These are phyloP conservation scores for Brachionus rotundiformis DNA, from an alignment of 1,140 invertebrate species.

Conservation along the genomic window DNA sequence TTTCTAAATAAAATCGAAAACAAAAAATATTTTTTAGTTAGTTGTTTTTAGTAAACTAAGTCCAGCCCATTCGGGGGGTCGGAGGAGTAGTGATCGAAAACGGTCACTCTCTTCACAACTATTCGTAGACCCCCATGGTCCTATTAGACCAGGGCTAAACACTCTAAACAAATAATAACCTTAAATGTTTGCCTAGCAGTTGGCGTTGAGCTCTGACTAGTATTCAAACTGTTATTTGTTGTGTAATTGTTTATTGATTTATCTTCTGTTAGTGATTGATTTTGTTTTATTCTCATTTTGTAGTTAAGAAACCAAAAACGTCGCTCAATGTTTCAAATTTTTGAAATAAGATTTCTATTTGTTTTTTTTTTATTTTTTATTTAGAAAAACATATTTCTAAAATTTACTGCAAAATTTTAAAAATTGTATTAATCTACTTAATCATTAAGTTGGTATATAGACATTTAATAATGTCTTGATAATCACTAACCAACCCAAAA, in stretches of 20 bases:
- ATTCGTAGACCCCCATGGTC: background rate
- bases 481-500: background rate
- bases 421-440: background rate
- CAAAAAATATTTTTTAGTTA: background rate
- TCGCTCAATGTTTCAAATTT: background rate
- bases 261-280: constrained; percentile 30
- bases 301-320: background rate
- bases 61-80: constrained; percentile 14
- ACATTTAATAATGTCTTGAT: background rate
- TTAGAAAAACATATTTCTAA: constrained; percentile 7
- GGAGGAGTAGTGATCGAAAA: background rate
- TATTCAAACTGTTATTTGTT: background rate
- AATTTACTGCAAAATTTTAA: background rate
- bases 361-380: too few relatives aligned
- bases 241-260: constrained; percentile 33
- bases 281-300: constrained; percentile 42
- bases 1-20: constrained; percentile 41
- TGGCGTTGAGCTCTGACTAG: constrained; percentile 16
- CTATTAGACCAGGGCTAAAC: background rate
- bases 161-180: constrained; percentile 24
- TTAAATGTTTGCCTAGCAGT: constrained; percentile 39
- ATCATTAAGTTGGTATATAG: background rate
- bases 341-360: background rate
- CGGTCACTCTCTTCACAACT: constrained; percentile 8
- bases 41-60: background rate